Base-by-base conservation (phyloP, 2,888 invertebrate genomes). In the Amphimallon solstitiale region DNA sequence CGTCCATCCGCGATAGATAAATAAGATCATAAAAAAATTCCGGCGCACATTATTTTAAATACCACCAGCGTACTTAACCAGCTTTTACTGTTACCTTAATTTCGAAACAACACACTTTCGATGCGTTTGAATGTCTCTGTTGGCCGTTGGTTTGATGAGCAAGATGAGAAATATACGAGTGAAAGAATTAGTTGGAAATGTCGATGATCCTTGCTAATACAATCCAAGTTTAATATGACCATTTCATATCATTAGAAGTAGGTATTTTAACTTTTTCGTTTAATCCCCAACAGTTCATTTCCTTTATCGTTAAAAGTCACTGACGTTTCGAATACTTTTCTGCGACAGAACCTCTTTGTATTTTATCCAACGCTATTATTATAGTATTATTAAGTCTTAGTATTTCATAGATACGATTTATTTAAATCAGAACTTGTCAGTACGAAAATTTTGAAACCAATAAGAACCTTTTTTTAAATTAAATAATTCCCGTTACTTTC, bases 81-180 rank as follows among this genome's bases (percentile, higher is more conserved):
- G 62, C 51, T 51, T 62, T 62, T 62, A 62, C 62, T 49, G 62
- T 62, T 62, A 62, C 62, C 49, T 62, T 62, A 62, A 62, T 62
- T 62, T 62, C 62, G 62, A 62, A 62, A 62, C 51, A 62, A 62
- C 62, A 62, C 51, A 51, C 40, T 56, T 56, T 56, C 56, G 43
- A 56, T 56, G 56, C 56, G 56, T 56, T 56, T 56, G 56, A 43
- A 56, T 56, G 56, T 56, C 56, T 43, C 56, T 56, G 40, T 43
- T 56, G 43, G 56, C 14, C 29, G 29, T 56, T 43, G 40, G 43
- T 56, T 56, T 56, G 56, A 43, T 56, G 56, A 56, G 56, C 40
- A 56, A 56, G 40, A 40, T 40, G 56, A 43, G 43, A 43, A 56
- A 43, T 23, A 43, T 56, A 56, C 56, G 29, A 23, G 12, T 56